Conservation (phyloP, 1,140 invertebrate species). For the Frieseomelitta varia region DNA sequence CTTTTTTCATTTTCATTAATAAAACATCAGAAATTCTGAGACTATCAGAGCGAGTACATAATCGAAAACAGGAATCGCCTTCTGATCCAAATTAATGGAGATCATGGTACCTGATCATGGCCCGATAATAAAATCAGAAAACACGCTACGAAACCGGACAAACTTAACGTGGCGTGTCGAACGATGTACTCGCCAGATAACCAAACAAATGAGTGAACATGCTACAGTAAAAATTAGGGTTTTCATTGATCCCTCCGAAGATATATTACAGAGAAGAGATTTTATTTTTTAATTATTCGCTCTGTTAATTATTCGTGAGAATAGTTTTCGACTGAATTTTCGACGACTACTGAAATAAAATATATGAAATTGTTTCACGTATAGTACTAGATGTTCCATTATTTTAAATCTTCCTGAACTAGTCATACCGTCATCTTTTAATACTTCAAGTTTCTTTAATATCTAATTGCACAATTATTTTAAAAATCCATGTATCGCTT, state of each 20-base stretch:
- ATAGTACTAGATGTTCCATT: background rate
- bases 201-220: slow-evolving; percentile 25
- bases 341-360: background rate
- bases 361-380: background rate
- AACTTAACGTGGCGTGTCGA: slow-evolving; percentile 37
- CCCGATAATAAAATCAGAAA: slow-evolving; percentile 24
- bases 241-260: slow-evolving; percentile 13
- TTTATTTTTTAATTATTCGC: background rate
- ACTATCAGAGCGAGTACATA: background rate
- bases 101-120: slow-evolving; percentile 9
- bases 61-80: background rate
- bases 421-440: background rate
- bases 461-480: background rate
- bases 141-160: background rate
- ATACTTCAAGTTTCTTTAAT: background rate
- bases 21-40: background rate
- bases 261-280: background rate
- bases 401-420: background rate
- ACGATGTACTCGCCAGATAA: slow-evolving; percentile 37
- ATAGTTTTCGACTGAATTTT: background rate
- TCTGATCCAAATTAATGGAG: slow-evolving; percentile 9
- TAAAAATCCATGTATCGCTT: background rate
- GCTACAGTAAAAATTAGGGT: slow-evolving; percentile 3
- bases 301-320: background rate
- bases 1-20: background rate